Evolutionary conservation across 2,113 vertebrate species (phyloP).

Genomic region (Microcebus murinus): DNA sequence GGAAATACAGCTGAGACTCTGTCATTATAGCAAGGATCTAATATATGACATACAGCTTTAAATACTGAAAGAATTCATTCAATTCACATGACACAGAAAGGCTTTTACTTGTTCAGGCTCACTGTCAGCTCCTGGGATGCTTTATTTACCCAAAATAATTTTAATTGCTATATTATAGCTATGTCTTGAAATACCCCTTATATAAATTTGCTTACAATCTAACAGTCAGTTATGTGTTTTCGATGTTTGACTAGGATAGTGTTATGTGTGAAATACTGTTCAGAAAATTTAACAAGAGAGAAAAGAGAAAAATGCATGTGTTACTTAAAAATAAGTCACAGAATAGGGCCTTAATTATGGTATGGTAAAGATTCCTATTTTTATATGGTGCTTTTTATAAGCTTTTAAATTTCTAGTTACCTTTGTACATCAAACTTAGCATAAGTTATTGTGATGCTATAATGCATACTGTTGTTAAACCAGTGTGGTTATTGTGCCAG

Average conservation of each 20-base stretch:
- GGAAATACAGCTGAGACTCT: not conserved
- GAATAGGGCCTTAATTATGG: conserved; percentile 80
- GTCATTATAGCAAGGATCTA: not conserved
- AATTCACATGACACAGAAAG: not conserved
- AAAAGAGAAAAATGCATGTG: conserved; percentile 74
- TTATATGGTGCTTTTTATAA: conserved; percentile 74
- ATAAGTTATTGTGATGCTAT: conserved; percentile 82
- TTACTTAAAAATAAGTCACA: conserved; percentile 82
- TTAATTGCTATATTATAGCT: conserved; percentile 60
- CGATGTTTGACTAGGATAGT: conserved; percentile 62
- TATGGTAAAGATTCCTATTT: conserved; percentile 78
- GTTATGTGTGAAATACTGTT: conserved; percentile 66
- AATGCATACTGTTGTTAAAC: conserved; percentile 82
- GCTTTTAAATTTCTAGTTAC: conserved; percentile 84
- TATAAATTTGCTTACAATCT: conserved; percentile 64
- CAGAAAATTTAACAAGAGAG: conserved; percentile 63
- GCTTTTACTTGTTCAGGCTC: not conserved
- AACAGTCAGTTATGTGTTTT: conserved; percentile 59
- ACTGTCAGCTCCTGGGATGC: conserved; percentile 5
- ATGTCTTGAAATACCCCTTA: conserved; percentile 46
- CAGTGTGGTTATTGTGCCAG: conserved; percentile 83
- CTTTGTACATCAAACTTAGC: conserved; percentile 83
- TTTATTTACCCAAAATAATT: conserved; percentile 46
- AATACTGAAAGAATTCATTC: not conserved
- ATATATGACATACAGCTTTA: not conserved